Base-by-base conservation (phyloP, 2,113 vertebrate species). In the Notarius lentiginosus region DNA sequence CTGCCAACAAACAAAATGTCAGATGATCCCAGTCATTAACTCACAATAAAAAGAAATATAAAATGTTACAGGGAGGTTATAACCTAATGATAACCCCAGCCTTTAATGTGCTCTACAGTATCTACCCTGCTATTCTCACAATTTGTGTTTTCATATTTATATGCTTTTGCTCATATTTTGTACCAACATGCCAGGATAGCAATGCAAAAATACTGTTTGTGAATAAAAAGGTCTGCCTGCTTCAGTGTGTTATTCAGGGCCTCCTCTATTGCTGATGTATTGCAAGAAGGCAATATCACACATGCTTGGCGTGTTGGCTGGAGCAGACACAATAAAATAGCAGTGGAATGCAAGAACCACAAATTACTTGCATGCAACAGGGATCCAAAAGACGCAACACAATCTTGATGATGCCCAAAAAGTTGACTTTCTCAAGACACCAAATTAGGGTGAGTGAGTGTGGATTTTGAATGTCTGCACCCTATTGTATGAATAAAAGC, bases 251-350 rank as follows among this genome's bases (percentile, higher is more conserved):
- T 94, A 95, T 94, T 92, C 93, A 94, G 83, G 92, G 91, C 91
- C 91, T 93, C 94, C 91, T 93, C 93, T 92, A 94, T 93, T 94
- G 94, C 94, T 94, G 93, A 94, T 95, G 93, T 93, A 94, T 95
- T 94, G 94, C 94, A 92, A 90, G 92, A 92, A 80, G 65, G 56
- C 73, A 83, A 89, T 91, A 92, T 94, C 90, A 93, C 89, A 89
- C 92, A 90, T 93, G 90, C 89, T 81, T 90, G 87, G 92, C 90
- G 91, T 93, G 92, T 92, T 94, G 91, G 93, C 92, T 93, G 92
- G 90, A 94, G 91, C 92, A 82, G 77, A 55, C 53, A 81, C 85
- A 65, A 87, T 66, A 83, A 87, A 68, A 83, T 80, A 47, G 82
- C 56, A n/a, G 60, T 65, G 76, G 75, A 66, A 89, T 84, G 56